phyloP scores from a whole-genome alignment of 2,113 vertebrate genomes.

The Jaculus jaculus region DNA sequence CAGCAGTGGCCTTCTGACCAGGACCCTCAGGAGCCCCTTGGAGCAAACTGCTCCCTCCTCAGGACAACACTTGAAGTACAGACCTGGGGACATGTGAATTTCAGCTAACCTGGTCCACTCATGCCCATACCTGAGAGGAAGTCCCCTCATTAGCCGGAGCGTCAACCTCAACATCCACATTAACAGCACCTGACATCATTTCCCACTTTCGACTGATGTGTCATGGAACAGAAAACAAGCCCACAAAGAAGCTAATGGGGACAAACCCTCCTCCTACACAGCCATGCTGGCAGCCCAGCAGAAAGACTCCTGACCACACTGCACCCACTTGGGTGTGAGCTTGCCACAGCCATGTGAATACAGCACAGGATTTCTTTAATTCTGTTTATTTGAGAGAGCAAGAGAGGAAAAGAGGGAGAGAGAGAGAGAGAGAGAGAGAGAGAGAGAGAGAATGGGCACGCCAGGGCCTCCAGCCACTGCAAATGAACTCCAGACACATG shows the following conservation, averaged over 20 bases:
- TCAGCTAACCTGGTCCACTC: rapidly evolving
- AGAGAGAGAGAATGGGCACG: too few species aligned
- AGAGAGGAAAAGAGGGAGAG: too few species aligned
- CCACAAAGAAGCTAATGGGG: background rate
- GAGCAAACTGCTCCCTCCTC: background rate
- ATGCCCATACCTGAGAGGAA: rapidly evolving
- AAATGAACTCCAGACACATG: too few species aligned
- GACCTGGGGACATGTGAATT: rapidly evolving
- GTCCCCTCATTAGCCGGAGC: rapidly evolving
- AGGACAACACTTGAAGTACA: rapidly evolving
- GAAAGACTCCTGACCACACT: rapidly evolving
- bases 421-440: too few species aligned
- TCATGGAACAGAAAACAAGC: background rate
- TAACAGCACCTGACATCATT: too few species aligned
- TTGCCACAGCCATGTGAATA: background rate
- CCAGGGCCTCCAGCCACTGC: too few species aligned
- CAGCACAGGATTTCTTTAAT: too few species aligned
- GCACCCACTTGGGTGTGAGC: background rate
- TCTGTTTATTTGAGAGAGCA: too few species aligned
- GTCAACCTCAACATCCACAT: rapidly evolving
- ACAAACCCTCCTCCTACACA: background rate
- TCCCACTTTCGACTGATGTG: background rate
- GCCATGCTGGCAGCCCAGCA: too few species aligned
- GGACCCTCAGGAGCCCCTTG: background rate
- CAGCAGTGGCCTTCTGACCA: background rate